Conservation (phyloP, 2,113 vertebrate species). For the Nesogale talazaci region DNA sequence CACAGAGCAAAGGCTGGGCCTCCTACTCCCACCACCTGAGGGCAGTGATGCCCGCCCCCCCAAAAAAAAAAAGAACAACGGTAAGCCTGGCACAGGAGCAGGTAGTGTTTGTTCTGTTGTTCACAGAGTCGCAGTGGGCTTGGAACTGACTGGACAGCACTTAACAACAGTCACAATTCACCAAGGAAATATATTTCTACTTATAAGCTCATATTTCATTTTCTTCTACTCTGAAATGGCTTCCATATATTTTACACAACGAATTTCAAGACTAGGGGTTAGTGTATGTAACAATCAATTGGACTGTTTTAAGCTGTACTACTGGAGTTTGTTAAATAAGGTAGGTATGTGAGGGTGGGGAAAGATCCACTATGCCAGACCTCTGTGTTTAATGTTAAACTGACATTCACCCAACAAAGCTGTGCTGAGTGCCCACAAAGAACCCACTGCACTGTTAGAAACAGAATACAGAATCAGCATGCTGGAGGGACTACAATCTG, state of each 20-base stretch:
- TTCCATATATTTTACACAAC: slow-evolving; percentile 38
- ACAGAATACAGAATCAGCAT: no score
- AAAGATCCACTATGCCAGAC: neutral
- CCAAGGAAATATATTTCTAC: no score
- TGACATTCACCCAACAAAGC: neutral
- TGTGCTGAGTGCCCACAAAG: neutral
- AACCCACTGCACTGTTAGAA: neutral
- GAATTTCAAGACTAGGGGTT: neutral
- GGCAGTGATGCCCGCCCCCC: no score
- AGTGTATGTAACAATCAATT: neutral
- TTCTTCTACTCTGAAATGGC: neutral
- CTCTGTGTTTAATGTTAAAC: neutral
- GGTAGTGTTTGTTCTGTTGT: no score
- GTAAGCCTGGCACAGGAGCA: no score
- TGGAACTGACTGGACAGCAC: no score
- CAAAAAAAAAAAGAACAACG: no score
- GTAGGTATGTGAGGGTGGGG: accelerated
- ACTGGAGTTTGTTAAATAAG: neutral
- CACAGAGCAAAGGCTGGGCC: no score
- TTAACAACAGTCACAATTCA: no score
- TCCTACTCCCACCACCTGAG: no score
- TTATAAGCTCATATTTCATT: no score
- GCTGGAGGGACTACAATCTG: neutral
- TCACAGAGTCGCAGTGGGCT: no score
- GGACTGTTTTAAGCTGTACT: neutral